These are phyloP conservation scores for Dermolepida albohirtum DNA, from an alignment of 2,888 invertebrate genomes.

Conservation along the genomic window DNA sequence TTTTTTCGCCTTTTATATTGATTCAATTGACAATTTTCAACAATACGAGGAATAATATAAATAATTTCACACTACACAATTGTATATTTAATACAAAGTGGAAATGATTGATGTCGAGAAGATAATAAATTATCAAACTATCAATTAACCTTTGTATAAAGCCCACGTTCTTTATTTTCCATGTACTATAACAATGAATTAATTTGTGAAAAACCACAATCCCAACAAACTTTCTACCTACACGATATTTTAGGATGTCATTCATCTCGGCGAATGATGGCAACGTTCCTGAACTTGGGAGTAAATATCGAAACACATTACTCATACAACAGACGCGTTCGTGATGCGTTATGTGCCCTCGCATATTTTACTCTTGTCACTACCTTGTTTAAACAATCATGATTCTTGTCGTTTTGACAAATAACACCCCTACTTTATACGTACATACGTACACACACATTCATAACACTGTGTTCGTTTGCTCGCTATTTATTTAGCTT, in stretches of 20 bases:
- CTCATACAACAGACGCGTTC: slow-evolving; percentile 3
- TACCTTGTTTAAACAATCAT: slow-evolving; percentile 60
- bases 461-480: not conserved
- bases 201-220: slow-evolving; percentile 15
- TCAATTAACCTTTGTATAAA: too few relatives aligned
- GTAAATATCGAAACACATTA: slow-evolving; percentile 32
- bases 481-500: slow-evolving; percentile 32
- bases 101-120: too few relatives aligned
- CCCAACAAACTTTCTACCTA: slow-evolving; percentile 14
- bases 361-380: slow-evolving; percentile 59
- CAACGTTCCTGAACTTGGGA: slow-evolving; percentile 5
- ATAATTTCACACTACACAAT: too few relatives aligned
- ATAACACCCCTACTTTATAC: slow-evolving; percentile 39
- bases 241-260: slow-evolving; percentile 24
- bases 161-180: too few relatives aligned
- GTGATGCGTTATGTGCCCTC: slow-evolving; percentile 25
- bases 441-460: not conserved
- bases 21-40: too few relatives aligned
- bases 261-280: slow-evolving; percentile 21
- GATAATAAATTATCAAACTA: too few relatives aligned
- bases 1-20: too few relatives aligned
- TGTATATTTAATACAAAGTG: too few relatives aligned
- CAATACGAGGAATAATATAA: too few relatives aligned
- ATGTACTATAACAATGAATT: too few relatives aligned
- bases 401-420: slow-evolving; percentile 57